A percentile compares a stretch with the other conserved stretches of the same genome.
phyloP scores from a whole-genome alignment of 2,113 vertebrate species.

The Anolis sagrei region DNA sequence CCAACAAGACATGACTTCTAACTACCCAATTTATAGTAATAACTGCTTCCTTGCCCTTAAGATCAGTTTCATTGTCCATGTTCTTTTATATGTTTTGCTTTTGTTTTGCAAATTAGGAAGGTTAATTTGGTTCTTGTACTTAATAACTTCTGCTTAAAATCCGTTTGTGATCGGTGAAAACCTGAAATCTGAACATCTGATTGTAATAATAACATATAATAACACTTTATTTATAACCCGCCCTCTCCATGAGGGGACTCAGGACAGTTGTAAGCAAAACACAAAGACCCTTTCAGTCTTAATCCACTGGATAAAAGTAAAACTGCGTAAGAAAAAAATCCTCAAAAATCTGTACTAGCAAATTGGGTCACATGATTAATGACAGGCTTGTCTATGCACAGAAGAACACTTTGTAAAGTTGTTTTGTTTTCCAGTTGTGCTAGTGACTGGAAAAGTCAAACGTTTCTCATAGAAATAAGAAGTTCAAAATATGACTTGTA shows the following conservation, averaged over 20 bases:
- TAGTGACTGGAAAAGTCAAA: neutral
- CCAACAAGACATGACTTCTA: too few relatives aligned
- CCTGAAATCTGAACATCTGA: neutral
- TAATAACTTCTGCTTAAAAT: neutral
- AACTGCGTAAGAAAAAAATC: accelerated
- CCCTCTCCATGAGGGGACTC: too few relatives aligned
- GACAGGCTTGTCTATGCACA: neutral
- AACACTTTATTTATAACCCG: too few relatives aligned
- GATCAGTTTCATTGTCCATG: neutral
- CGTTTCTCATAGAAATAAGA: accelerated
- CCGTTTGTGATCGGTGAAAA: neutral
- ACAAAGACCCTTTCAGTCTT: neutral
- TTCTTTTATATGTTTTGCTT: neutral
- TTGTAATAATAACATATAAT: too few relatives aligned
- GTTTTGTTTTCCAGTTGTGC: conserved; percentile 10
- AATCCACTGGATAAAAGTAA: conserved; percentile 12
- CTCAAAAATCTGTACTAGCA: neutral
- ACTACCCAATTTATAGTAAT: too few relatives aligned
- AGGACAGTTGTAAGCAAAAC: neutral
- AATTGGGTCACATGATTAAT: conserved; percentile 20
- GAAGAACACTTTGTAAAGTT: accelerated
- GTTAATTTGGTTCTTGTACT: neutral
- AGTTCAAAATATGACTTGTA: accelerated
- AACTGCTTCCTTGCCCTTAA: neutral
- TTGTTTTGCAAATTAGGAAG: neutral